Base-by-base conservation (phyloP, 2,888 invertebrate species). In the Crematogaster levior region DNA sequence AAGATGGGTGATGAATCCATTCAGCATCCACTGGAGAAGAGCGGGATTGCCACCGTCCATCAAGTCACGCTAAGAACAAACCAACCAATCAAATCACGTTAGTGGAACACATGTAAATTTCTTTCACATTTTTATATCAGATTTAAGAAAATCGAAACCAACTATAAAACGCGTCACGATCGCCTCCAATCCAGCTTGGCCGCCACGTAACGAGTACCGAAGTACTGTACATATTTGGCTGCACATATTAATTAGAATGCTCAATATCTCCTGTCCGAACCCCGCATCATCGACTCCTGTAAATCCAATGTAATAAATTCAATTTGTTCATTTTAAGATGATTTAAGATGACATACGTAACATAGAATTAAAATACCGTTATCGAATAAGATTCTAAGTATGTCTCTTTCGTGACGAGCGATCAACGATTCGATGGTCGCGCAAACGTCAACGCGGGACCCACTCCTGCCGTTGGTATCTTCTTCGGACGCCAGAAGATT, bases 111-210 rank as follows among this genome's bases (percentile, higher is more conserved):
- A 15, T 9, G 10, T 10, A 61, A 74, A 51, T 46, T 24, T 1
- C 1, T 34, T 53, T 7, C 15, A 4, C 3, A 9, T 65, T 53
- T 0, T 48, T 27, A 6, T 46, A 21, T 63, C 4, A 43, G 21
- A 46, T 21, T 43, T 21, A 3, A 61, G 6, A 30, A 1, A 27
- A n/a, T 24, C 12, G 5, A 66, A 53, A 91, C 94, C 92, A 90
- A 95, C 95, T 88, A 94, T 88, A 75, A 95, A 91, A 81, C 93
- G 92, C 51, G 93, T 91, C 24, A 94, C 92, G 18, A 95, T 90
- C 60, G 91, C 86, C 84, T 95, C 95, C 1, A 95, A 93, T 46
- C 94, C 94, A n/a, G 91, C 90, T 75, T 94, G 93, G 15, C 95
- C 95, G 80, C 93, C 93, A n/a, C 86, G 85, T 80, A 93, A 73